Conservation (phyloP, 2,113 vertebrate species). For the Reinhardtius hippoglossoides region DNA sequence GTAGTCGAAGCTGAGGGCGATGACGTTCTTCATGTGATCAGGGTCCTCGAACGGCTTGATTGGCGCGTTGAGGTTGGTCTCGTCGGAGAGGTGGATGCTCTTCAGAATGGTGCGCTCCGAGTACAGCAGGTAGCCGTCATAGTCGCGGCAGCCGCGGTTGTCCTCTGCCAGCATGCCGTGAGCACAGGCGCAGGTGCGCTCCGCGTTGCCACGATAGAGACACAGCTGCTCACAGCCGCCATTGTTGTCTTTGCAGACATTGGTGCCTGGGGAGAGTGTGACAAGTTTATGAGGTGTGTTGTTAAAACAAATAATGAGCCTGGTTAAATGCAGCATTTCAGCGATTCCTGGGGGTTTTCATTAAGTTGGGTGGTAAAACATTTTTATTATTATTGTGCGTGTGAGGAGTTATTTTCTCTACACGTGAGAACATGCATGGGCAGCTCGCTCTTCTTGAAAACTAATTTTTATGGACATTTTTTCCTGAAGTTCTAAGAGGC, state of each 20-base stretch:
- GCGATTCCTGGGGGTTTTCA: background rate
- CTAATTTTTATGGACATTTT: background rate
- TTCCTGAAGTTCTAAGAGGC: background rate
- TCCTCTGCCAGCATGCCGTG: slow-evolving; percentile 95
- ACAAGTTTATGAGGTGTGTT: slow-evolving; percentile 3
- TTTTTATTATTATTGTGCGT: background rate
- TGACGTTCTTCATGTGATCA: slow-evolving; percentile 98
- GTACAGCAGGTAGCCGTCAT: slow-evolving; percentile 95
- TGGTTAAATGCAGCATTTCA: slow-evolving; percentile 13
- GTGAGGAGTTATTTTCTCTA: background rate
- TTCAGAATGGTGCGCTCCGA: slow-evolving; percentile 97
- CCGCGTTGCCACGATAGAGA: slow-evolving; percentile 86
- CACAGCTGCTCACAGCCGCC: slow-evolving; percentile 96
- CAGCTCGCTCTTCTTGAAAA: background rate
- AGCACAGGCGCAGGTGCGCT: slow-evolving; percentile 92
- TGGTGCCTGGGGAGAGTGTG: slow-evolving; percentile 86
- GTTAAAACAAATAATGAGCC: slow-evolving; percentile 15
- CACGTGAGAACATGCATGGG: background rate
- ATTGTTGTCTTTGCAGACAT: slow-evolving; percentile 90
- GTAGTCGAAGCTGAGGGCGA: slow-evolving; percentile 95
- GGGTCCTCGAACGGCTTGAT: slow-evolving; percentile 98
- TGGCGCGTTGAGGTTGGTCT: slow-evolving; percentile 94
- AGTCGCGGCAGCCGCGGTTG: slow-evolving; percentile 89
- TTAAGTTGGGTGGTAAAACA: background rate
- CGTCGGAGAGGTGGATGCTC: slow-evolving; percentile 95